Evolutionary conservation across 2,113 vertebrate species (phyloP).

Genomic region (Dissostichus mawsoni): DNA sequence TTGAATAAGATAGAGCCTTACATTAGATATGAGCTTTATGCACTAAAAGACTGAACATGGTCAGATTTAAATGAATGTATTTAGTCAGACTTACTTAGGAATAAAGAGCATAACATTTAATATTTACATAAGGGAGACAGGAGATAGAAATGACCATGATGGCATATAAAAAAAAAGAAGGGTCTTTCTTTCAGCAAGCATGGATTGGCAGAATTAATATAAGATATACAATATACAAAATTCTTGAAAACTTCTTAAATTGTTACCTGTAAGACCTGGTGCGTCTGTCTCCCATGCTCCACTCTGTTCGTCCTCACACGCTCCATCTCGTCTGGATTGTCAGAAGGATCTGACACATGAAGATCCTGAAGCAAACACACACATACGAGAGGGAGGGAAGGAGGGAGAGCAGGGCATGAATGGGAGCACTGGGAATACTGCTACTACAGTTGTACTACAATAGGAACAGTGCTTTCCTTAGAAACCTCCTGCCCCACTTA

Average conservation of each 20-base stretch:
- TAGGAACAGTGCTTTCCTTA: slow-evolving; percentile 79
- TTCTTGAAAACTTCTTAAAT: neutral
- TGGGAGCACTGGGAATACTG: slow-evolving; percentile 70
- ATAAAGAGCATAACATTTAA: neutral
- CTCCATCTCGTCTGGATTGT: slow-evolving; percentile 79
- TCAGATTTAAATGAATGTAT: slow-evolving; percentile 1
- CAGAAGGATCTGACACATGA: slow-evolving; percentile 71
- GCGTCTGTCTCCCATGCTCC: slow-evolving; percentile 76
- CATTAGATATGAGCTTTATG: neutral
- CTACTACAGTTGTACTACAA: slow-evolving; percentile 78
- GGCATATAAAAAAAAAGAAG: neutral
- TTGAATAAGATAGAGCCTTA: neutral
- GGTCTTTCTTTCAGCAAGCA: too few species aligned
- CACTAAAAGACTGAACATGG: neutral
- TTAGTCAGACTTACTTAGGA: neutral
- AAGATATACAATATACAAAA: neutral
- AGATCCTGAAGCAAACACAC: slow-evolving; percentile 73
- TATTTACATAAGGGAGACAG: neutral
- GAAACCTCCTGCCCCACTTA: slow-evolving; percentile 78
- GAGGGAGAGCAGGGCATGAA: slow-evolving; percentile 49
- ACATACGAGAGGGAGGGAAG: slow-evolving; percentile 30
- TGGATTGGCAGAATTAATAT: too few species aligned
- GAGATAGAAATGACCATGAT: neutral
- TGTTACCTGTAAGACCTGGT: slow-evolving; percentile 81
- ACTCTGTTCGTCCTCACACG: slow-evolving; percentile 65